Conservation (phyloP, 2,797 vertebrate species). For the Takifugu rubripes region DNA sequence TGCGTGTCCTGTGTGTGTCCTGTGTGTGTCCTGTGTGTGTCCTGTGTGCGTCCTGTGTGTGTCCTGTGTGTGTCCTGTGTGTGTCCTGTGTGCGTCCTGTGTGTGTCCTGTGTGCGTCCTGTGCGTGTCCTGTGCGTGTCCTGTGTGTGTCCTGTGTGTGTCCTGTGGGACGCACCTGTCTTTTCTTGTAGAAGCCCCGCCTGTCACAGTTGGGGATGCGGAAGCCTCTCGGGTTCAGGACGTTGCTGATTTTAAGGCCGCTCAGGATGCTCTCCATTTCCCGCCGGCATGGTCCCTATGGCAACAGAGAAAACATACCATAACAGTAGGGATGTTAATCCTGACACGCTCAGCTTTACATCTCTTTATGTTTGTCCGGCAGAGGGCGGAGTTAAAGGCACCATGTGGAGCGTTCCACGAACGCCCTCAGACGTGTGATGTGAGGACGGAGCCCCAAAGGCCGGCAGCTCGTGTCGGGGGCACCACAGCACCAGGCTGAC, state of each 20-base stretch:
- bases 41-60: no score
- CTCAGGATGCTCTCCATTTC: slow-evolving; percentile 94
- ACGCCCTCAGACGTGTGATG: slow-evolving; percentile 6
- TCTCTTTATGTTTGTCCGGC: slow-evolving; percentile 25
- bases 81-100: no score
- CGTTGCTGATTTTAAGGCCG: slow-evolving; percentile 86
- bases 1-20: no score
- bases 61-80: no score
- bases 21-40: no score
- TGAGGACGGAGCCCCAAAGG: slow-evolving; percentile 20
- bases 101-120: no score
- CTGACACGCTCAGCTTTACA: slow-evolving; percentile 16
- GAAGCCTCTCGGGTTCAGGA: slow-evolving; percentile 86
- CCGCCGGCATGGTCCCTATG: slow-evolving; percentile 90
- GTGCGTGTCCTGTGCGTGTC: no score
- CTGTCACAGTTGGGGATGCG: slow-evolving; percentile 97
- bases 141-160: no score
- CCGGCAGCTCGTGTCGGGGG: slow-evolving; percentile 34
- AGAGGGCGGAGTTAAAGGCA: slow-evolving; percentile 22
- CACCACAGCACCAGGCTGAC: no score
- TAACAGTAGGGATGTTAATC: slow-evolving; percentile 6
- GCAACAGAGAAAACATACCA: slow-evolving; percentile 33
- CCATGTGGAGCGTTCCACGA: slow-evolving; percentile 12
- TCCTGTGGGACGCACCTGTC: slow-evolving; percentile 81
- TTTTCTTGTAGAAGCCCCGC: slow-evolving; percentile 98